These are phyloP conservation scores for Falcunculus frontatus DNA, from an alignment of 2,113 vertebrate species.

Conservation along the genomic window DNA sequence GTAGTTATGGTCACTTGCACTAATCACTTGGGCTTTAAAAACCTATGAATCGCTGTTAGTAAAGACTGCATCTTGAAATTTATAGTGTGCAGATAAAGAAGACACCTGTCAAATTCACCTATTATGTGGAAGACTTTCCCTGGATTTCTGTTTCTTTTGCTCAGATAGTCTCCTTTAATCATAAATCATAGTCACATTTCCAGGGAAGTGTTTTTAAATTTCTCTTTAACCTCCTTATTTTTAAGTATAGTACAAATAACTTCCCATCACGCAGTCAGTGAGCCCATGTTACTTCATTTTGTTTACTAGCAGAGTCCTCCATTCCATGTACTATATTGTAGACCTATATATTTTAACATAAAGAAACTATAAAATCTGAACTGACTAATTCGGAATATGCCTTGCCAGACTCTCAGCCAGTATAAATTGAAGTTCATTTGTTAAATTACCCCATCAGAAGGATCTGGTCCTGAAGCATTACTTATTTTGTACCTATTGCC, in stretches of 20 bases:
- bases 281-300: neutral
- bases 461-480: neutral
- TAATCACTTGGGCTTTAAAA: neutral
- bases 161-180: neutral
- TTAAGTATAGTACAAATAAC: neutral
- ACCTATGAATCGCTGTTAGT: neutral
- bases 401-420: neutral
- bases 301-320: neutral
- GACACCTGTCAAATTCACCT: neutral
- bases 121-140: neutral
- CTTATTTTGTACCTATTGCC: neutral
- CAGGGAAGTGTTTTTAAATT: neutral
- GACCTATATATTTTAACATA: neutral
- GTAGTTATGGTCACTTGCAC: neutral
- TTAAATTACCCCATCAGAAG: neutral
- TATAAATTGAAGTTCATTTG: neutral
- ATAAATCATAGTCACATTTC: neutral
- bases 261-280: neutral
- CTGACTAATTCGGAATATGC: neutral
- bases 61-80: neutral
- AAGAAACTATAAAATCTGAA: neutral
- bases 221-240: neutral
- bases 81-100: neutral
- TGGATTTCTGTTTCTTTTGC: neutral
- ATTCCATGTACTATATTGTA: neutral